These are phyloP conservation scores for Odocoileus hemionus DNA, from an alignment of 2,113 vertebrate genomes.

Conservation along the genomic window DNA sequence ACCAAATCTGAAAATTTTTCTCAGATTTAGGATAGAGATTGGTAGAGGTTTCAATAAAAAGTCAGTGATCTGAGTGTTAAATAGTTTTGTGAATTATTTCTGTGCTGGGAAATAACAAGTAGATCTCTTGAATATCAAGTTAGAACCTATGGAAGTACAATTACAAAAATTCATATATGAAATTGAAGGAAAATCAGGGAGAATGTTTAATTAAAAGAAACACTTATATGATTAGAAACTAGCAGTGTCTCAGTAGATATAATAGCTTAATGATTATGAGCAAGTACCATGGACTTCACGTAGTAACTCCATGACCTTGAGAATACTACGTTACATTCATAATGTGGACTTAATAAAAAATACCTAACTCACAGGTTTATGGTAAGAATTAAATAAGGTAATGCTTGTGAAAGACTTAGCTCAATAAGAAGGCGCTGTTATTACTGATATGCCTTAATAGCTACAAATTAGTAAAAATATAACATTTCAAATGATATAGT, in stretches of 20 bases:
- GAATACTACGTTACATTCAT: not conserved
- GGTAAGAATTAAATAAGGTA: not conserved
- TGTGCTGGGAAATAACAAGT: not conserved
- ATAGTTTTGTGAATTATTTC: not conserved
- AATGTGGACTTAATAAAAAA: not conserved
- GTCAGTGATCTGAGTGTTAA: not conserved
- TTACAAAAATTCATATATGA: conserved; percentile 6
- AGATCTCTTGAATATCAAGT: not conserved
- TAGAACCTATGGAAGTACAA: not conserved
- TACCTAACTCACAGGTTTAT: not conserved
- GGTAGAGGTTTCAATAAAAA: not conserved
- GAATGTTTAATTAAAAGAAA: conserved; percentile 14
- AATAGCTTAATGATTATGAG: not conserved
- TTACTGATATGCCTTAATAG: not conserved
- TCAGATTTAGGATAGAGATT: not conserved
- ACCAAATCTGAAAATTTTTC: not conserved
- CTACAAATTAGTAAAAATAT: not conserved
- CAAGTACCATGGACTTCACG: not conserved
- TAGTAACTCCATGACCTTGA: not conserved
- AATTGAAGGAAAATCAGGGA: not conserved
- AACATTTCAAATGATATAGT: not conserved
- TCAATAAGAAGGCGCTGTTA: not conserved
- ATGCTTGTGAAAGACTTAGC: not conserved
- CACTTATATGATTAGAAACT: not conserved
- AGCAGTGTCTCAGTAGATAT: not conserved